Base-by-base conservation (phyloP, 2,888 invertebrate species). In the Bursaphelenchus okinawaensis region DNA sequence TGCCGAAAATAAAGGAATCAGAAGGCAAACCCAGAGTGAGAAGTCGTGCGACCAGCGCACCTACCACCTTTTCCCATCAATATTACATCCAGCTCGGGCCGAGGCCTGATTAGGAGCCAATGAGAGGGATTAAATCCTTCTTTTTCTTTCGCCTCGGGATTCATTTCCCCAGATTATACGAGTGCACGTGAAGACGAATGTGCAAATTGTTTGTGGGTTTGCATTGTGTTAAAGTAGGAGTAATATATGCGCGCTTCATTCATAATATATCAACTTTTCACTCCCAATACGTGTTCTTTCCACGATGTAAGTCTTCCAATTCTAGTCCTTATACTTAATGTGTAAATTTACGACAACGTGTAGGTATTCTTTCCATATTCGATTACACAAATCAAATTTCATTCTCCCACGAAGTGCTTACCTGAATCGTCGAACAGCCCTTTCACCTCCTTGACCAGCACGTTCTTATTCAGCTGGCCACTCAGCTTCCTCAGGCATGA, bases 401-500 rank as follows among this genome's bases (percentile, higher is more conserved):
- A n/a, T n/a, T n/a, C n/a, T n/a, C n/a, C n/a, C n/a, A n/a, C n/a
- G n/a, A n/a, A n/a, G 19, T 4, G 19, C 54, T 54, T 20, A 57
- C 61, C 19, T 9, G 54, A 26, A n/a, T 61, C 61, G 20, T 61
- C 61, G 55, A 61, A 61, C 23, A 61, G 58, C 24, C 61, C 61
- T 22, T 26, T 55, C 2, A 61, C 61, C 27, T 59, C 61, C 3
- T 26, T 19, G n/a, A 59, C 56, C 56, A 61, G 20, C 51, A 50
- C 20, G 20, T 29, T 59, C 20, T 59, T 59, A 50, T 59, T 59
- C 50, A 59, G 26, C 8, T 61, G 61, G 26, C 20, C 61, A 55
- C 61, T 61, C 27, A 61, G 26, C 22, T 61, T 61, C n/a, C 61
- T 22, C 20, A 61, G 23, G 26, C 61, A 61, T n/a, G n/a, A 23